Evolutionary conservation across 2,888 invertebrate genomes (phyloP).

Genomic region (Amorpha juglandis): DNA sequence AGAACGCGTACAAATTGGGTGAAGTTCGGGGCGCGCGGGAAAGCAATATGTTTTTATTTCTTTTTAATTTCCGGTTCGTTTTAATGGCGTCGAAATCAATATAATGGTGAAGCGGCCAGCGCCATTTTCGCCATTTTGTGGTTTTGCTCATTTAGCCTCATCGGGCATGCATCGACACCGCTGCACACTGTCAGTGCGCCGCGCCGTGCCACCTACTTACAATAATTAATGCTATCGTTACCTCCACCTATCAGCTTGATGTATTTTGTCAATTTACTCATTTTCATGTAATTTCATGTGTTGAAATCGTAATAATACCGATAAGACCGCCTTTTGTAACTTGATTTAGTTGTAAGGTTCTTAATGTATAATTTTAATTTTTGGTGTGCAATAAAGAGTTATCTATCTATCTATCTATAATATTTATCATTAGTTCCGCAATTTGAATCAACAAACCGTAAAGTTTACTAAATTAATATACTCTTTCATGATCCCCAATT

Average conservation of each 20-base stretch:
- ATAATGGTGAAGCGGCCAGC: constrained; percentile 77
- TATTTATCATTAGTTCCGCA: constrained; percentile 9
- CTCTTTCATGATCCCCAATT: background rate
- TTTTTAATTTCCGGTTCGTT: constrained; percentile 83
- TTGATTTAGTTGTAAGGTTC: no score
- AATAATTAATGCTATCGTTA: constrained; percentile 66
- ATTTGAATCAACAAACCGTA: constrained; percentile 1
- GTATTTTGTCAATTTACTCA: constrained; percentile 22
- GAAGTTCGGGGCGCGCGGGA: constrained; percentile 80
- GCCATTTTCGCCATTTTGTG: constrained; percentile 78
- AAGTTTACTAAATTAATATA: background rate
- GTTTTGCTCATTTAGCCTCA: constrained; percentile 80
- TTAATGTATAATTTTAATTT: no score
- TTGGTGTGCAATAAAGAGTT: no score
- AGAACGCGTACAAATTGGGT: constrained; percentile 80
- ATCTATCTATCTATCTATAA: no score
- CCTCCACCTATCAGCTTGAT: constrained; percentile 40
- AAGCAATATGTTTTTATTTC: constrained; percentile 83
- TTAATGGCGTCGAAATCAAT: constrained; percentile 84
- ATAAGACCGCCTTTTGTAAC: no score
- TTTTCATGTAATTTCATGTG: constrained; percentile 17
- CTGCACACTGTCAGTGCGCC: constrained; percentile 19
- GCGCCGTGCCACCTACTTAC: constrained; percentile 39
- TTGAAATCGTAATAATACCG: no score
- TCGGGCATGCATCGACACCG: constrained; percentile 60